Conservation (phyloP, 2,113 vertebrate species). For the Hypocryptadius cinnamomeus region DNA sequence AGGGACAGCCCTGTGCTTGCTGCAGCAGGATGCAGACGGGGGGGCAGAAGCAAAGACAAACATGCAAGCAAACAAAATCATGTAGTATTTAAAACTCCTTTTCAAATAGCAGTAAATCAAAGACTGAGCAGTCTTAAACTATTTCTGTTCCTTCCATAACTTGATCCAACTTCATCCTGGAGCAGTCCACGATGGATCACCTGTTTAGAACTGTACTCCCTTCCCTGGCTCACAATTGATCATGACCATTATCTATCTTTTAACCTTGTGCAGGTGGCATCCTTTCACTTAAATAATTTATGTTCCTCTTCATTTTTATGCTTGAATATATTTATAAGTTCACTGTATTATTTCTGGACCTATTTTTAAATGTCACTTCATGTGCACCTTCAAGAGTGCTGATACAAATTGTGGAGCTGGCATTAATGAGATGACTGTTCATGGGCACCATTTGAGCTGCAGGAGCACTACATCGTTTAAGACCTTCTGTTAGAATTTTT, state of each 20-base stretch:
- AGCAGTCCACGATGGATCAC: not conserved
- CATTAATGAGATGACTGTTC: not conserved
- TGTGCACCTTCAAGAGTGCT: not conserved
- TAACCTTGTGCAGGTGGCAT: not conserved
- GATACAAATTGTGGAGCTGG: not conserved
- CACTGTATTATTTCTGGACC: slow-evolving; percentile 16
- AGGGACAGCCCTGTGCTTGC: not conserved
- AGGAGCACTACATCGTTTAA: not conserved
- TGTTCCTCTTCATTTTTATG: slow-evolving; percentile 4
- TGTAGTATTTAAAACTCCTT: not conserved
- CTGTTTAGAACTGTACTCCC: not conserved
- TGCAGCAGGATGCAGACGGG: rapidly evolving
- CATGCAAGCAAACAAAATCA: not conserved
- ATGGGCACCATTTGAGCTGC: not conserved
- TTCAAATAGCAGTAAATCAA: not conserved
- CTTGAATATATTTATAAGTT: slow-evolving; percentile 50
- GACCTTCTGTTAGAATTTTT: not conserved
- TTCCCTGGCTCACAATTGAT: not conserved
- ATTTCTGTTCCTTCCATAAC: not conserved
- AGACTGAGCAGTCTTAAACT: not conserved
- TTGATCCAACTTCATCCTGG: not conserved
- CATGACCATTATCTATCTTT: not conserved
- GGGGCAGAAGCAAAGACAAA: not conserved
- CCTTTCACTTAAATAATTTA: not conserved
- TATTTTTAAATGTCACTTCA: slow-evolving; percentile 22